Base-by-base conservation (phyloP, 2,113 vertebrate species). In the Microtus ochrogaster region DNA sequence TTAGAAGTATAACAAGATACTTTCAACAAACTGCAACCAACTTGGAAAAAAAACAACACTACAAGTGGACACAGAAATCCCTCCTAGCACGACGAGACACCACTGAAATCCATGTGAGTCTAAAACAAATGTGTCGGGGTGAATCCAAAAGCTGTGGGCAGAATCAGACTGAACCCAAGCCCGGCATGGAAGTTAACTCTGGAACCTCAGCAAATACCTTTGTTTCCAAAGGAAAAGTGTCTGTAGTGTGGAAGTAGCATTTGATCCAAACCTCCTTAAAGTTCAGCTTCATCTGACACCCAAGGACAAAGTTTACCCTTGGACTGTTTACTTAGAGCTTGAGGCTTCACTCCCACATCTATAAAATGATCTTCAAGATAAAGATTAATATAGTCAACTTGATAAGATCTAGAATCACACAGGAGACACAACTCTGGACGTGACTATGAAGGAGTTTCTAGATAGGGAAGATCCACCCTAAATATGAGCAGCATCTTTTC, bases 21-120 rank as follows among this genome's bases (percentile, higher is more conserved):
- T 96, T 90, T 78, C 94, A 70, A 55, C 30, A 72, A 82, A 44
- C 70, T 39, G 84, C 49, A 90, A 96, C 47, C 78, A 74, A n/a
- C 47, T 78, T 55, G 55, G 55, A 66, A 76, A 63, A 92, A 52
- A 0, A 92, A 47, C n/a, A 0, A 0, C 65, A 49, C 21, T 30
- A 49, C 39, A 19, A 6, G 8, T 24, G 78, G 24, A 26, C 30
- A 5, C 0, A 2, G 5, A 63, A 83, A 14, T 7, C 1, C 41
- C 7, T 33, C 81, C 36, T 22, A 26, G 65, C 10, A 21, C 11
- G 8, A 21, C 0, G 0, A 72, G 22, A 63, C 47, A 1, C 21
- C 16, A 1, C 22, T 39, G 36, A 77, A 82, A 36, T 81, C 28
- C 55, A 30, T 13, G 28, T 16, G 36, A 4, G 24, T 41, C 81